Conservation (phyloP, 2,797 vertebrate species). For the Crocodylus rhombifer region DNA sequence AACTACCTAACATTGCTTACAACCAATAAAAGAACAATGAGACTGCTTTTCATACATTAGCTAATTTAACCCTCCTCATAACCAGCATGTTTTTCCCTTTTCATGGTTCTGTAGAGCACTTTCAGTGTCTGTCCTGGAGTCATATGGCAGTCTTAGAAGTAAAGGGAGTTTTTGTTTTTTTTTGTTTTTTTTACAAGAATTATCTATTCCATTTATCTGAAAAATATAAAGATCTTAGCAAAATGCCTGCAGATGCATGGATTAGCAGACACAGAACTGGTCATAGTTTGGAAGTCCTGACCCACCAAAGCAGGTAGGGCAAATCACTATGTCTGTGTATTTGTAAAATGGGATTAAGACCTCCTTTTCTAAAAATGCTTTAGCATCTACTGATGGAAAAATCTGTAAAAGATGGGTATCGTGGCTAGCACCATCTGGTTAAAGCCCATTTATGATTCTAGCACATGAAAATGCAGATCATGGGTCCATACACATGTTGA, state of each 20-base stretch:
- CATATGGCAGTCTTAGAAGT: not conserved
- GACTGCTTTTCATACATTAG: not conserved
- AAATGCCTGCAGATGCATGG: no score
- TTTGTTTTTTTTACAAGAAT: not conserved
- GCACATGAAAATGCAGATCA: not conserved
- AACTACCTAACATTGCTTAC: not conserved
- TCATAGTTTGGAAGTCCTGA: no score
- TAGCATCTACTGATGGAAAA: not conserved
- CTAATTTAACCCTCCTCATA: not conserved
- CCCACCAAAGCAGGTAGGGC: no score
- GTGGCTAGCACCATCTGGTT: not conserved
- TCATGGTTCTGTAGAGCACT: not conserved
- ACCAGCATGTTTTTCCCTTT: accelerated
- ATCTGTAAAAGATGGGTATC: no score
- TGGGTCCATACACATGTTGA: not conserved
- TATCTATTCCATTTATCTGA: not conserved
- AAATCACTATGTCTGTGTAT: no score
- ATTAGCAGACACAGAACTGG: no score
- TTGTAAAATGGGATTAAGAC: no score
- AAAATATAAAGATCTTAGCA: no score
- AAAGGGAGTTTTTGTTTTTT: not conserved
- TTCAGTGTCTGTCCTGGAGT: not conserved
- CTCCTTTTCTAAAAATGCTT: not conserved
- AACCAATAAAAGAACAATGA: not conserved
- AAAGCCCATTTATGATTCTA: not conserved